These are phyloP conservation scores for Alcis repandata DNA, from an alignment of 2,888 invertebrate species.

Conservation along the genomic window DNA sequence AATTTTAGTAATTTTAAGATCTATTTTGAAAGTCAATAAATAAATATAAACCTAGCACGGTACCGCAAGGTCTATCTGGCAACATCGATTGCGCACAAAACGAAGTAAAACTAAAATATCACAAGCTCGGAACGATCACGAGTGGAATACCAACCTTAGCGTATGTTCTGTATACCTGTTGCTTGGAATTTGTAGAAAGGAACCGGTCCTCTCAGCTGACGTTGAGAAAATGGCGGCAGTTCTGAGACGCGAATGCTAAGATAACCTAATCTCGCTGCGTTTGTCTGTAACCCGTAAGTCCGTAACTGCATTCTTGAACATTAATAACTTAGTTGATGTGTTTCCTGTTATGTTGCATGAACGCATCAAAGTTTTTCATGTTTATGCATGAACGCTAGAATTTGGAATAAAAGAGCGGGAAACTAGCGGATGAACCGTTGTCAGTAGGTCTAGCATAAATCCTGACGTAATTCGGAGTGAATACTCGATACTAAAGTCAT, in stretches of 20 bases:
- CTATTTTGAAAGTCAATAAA: too few relatives aligned
- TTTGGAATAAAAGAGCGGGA: too few relatives aligned
- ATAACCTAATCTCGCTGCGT: conserved; percentile 50
- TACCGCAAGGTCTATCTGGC: not conserved
- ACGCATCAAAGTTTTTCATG: too few relatives aligned
- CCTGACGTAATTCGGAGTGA: too few relatives aligned
- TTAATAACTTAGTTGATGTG: not conserved
- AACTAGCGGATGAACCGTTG: too few relatives aligned
- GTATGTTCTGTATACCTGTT: conserved; percentile 65
- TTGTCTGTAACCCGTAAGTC: conserved; percentile 20
- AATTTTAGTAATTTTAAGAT: too few relatives aligned
- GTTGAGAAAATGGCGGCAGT: conserved; percentile 67
- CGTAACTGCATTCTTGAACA: conserved; percentile 25
- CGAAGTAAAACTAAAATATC: conserved; percentile 64
- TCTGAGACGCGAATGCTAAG: conserved; percentile 38
- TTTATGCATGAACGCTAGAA: not conserved
- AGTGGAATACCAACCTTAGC: conserved; percentile 44
- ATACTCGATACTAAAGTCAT: too few relatives aligned
- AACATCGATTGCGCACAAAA: conserved; percentile 48
- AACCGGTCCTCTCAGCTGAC: conserved; percentile 82
- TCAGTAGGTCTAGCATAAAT: too few relatives aligned
- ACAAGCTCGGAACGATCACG: conserved; percentile 65
- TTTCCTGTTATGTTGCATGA: not conserved
- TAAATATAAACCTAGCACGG: not conserved
- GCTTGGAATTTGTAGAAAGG: conserved; percentile 71